Conservation (phyloP, 2,113 vertebrate genomes). For the Pleuronectes platessa region DNA sequence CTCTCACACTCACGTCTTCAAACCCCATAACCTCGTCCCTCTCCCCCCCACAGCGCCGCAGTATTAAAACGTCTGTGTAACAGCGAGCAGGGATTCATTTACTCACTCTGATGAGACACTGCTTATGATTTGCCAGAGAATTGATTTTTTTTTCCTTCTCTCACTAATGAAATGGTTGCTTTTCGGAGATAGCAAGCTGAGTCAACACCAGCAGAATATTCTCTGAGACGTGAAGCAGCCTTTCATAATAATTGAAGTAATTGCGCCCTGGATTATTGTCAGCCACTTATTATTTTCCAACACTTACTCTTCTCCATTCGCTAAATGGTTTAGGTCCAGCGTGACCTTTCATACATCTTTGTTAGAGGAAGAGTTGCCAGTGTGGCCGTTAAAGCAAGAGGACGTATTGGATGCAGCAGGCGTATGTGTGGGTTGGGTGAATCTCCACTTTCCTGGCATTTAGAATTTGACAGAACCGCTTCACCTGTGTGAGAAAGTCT, state of each 20-base stretch:
- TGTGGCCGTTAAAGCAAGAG: background rate
- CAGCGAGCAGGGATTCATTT: constrained; percentile 55
- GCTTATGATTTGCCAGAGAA: constrained; percentile 70
- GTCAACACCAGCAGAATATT: constrained; percentile 52
- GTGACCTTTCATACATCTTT: background rate
- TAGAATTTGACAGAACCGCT: background rate
- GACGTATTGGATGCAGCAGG: background rate
- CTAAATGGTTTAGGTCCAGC: constrained; percentile 1
- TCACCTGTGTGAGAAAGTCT: background rate
- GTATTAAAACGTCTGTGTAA: constrained; percentile 36
- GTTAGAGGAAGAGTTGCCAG: background rate
- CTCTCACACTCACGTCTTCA: constrained; percentile 8
- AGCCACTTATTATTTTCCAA: constrained; percentile 37
- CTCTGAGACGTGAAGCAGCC: constrained; percentile 33
- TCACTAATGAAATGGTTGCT: constrained; percentile 68
- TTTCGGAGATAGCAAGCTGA: constrained; percentile 60
- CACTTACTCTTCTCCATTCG: constrained; percentile 23
- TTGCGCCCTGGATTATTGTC: constrained; percentile 39
- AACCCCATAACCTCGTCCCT: constrained; percentile 7
- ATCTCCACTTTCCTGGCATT: background rate
- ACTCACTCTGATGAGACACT: constrained; percentile 63
- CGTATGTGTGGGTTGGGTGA: background rate
- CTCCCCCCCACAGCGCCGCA: constrained; percentile 22
- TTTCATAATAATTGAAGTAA: constrained; percentile 55
- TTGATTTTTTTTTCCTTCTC: constrained; percentile 23